Evolutionary conservation across 2,113 vertebrate genomes (phyloP).

Genomic region (Microcebus murinus): DNA sequence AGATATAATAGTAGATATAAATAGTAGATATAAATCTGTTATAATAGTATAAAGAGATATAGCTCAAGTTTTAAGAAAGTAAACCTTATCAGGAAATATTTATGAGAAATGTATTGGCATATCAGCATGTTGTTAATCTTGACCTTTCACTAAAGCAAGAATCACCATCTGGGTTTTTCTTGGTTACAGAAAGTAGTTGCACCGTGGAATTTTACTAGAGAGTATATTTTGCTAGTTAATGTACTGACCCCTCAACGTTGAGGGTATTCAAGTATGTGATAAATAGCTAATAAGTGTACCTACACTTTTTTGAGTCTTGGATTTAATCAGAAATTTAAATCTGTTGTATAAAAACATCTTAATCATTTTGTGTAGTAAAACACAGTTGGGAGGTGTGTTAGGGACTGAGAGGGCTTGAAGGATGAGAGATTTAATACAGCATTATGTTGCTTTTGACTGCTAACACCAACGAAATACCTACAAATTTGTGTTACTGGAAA

Average conservation of each 20-base stretch:
- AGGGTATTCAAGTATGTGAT: not conserved
- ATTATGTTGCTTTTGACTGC: constrained; percentile 24
- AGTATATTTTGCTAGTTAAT: not conserved
- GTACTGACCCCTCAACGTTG: not conserved
- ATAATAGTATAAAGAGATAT: not conserved
- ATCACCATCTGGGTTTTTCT: not conserved
- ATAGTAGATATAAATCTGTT: not conserved
- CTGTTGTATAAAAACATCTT: not conserved
- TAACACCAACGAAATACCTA: not conserved
- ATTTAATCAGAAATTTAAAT: constrained; percentile 10
- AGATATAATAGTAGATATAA: not conserved
- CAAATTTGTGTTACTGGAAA: constrained; percentile 21
- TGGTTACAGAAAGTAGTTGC: not conserved
- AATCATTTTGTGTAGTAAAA: not conserved
- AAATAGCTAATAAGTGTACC: not conserved
- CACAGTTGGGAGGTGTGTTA: not conserved
- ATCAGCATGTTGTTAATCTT: not conserved
- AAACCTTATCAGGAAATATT: constrained; percentile 26
- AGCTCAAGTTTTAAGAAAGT: not conserved
- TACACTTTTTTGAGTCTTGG: not conserved
- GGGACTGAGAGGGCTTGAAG: not conserved
- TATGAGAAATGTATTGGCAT: constrained; percentile 11
- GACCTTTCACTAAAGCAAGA: not conserved
- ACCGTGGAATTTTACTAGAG: constrained; percentile 25
- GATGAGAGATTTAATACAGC: not conserved